phyloP scores from a whole-genome alignment of 2,888 invertebrate genomes.

The Cephus runcator region DNA sequence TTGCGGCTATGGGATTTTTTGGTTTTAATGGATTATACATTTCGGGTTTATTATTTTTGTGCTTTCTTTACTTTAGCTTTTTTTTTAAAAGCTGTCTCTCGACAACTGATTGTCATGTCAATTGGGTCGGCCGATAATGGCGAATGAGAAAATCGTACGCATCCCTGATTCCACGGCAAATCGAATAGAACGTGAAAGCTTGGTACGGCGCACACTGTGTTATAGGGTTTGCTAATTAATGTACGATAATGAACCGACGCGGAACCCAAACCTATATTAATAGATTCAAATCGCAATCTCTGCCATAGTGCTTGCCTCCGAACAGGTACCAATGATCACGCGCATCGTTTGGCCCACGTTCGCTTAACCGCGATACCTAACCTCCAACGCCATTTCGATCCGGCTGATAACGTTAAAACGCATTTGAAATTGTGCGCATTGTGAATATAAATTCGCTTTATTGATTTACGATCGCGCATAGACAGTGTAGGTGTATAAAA shows the following conservation, averaged over 20 bases:
- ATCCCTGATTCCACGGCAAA: background rate
- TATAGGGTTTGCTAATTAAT: conserved; percentile 59
- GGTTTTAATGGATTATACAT: background rate
- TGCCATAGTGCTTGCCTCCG: conserved; percentile 12
- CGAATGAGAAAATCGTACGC: background rate
- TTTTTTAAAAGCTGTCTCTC: background rate
- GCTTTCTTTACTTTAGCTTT: background rate
- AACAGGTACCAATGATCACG: background rate
- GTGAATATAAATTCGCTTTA: background rate
- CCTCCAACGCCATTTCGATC: conserved; percentile 8
- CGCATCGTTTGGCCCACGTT: background rate
- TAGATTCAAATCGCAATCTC: conserved; percentile 55
- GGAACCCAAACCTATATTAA: conserved; percentile 50
- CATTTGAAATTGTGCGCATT: background rate
- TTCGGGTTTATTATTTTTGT: background rate
- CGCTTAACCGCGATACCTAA: background rate
- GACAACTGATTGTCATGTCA: background rate
- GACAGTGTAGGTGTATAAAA: background rate
- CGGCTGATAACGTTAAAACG: background rate
- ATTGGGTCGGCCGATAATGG: background rate
- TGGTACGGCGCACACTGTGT: background rate
- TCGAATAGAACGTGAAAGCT: conserved; percentile 40
- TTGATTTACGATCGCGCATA: background rate
- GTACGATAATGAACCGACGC: conserved; percentile 58
- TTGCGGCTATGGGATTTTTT: background rate